Percentiles rank a stretch among this genome's conserved stretches.
phyloP scores from a whole-genome alignment of 1,140 invertebrate species.

The Kradibia gibbosae region DNA sequence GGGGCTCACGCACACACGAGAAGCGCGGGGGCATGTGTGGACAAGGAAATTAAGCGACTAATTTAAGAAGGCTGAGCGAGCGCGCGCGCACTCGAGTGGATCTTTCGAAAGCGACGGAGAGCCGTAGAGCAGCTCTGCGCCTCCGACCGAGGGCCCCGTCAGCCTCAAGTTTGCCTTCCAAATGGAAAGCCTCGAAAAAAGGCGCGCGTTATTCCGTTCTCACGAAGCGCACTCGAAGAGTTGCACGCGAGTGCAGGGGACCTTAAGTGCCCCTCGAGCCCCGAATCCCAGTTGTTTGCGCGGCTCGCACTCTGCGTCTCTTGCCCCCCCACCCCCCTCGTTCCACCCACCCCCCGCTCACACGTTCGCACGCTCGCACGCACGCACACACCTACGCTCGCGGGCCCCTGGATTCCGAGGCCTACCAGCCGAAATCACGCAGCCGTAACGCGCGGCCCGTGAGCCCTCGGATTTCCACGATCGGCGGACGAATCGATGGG shows the following conservation, averaged over 20 bases:
- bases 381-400: background rate
- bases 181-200: conserved; percentile 1
- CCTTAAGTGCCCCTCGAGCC: background rate
- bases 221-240: background rate
- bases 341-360: no score
- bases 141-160: background rate
- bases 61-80: background rate
- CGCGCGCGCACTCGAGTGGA: background rate
- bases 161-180: background rate
- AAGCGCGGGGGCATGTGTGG: no score
- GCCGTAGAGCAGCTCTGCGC: background rate
- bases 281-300: background rate
- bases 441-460: background rate
- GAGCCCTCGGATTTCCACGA: background rate
- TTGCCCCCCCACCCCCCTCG: background rate
- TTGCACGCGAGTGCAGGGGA: conserved; percentile 15
- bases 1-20: no score
- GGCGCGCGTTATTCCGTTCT: conserved; percentile 12
- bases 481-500: background rate
- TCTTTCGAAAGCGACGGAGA: background rate
- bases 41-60: background rate
- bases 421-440: no score
- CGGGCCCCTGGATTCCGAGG: background rate
- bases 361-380: background rate
- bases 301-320: background rate